Base-by-base conservation (phyloP, 2,113 vertebrate genomes). In the Malaclemys terrapin region DNA sequence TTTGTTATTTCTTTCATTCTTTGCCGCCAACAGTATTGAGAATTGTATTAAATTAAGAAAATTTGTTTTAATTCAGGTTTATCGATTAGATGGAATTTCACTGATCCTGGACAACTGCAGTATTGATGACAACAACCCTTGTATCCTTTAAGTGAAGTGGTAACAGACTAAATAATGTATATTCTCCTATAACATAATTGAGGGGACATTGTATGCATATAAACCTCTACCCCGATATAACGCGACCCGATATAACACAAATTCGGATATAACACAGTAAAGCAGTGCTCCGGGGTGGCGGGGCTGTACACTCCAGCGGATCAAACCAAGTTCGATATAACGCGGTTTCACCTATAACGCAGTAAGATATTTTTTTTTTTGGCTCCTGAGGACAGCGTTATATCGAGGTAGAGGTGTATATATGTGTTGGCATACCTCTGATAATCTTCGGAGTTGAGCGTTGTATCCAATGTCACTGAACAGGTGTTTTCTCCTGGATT, bases 91-190 rank as follows among this genome's bases (percentile, higher is more conserved):
- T 9, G 99, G 99, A 86, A 98, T 99, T 87, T 98, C 99, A 0
- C 97, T 99, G 95, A 99, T 99, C 95, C 96, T 99, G 98, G 99
- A 99, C 98, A 99, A 98, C 98, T 99, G 99, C 98, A 98, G 96
- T 97, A 98, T 99, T 4, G 99, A 99, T 96, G 99, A 99, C 98
- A 99, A 99, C 96, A 99, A 99, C 95, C 99, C 99, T 50, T 99
- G 99, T 99, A 99, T 99, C 99, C 99, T 99, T 99, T 95, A 49
- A 69, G 82, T 69, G 89, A 84, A 22, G 91, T 49, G 84, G 12
- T 90, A 14, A 54, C 89, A 16, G 88, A 29, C 6, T 93, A 31
- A 57, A 29, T 56, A 29, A 57, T 59, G 9, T 83, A 42, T 84
- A 11, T 87, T 47, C 13, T 78, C 45, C 13, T 47, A 14, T 27